These are phyloP conservation scores for Tonatia bakeri DNA, from an alignment of 2,113 vertebrate genomes.

Conservation along the genomic window DNA sequence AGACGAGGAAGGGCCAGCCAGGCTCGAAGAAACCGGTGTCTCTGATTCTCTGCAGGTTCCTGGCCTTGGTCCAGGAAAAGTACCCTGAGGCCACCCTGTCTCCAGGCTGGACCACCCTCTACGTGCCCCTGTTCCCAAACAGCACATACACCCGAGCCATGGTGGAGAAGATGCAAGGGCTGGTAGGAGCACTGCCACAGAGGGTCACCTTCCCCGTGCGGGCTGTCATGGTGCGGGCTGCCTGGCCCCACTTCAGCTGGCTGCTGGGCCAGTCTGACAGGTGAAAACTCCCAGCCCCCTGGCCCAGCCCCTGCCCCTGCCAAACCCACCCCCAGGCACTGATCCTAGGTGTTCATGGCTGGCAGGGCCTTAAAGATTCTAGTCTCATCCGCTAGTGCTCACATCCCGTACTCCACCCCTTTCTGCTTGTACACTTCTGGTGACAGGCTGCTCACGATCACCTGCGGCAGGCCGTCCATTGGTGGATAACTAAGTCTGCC, in stretches of 20 bases:
- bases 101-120: constrained; percentile 85
- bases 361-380: neutral
- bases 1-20: neutral
- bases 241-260: constrained; percentile 89
- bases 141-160: constrained; percentile 81
- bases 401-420: too few species aligned
- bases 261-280: constrained; percentile 85
- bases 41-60: constrained; percentile 79
- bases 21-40: neutral
- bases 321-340: neutral
- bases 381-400: fast-evolving
- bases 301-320: neutral
- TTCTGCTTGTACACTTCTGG: neutral
- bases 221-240: constrained; percentile 78
- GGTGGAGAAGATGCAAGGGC: constrained; percentile 84
- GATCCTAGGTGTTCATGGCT: neutral
- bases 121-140: constrained; percentile 64
- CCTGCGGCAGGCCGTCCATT: neutral
- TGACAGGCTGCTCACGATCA: neutral
- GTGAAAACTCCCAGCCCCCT: constrained; percentile 68
- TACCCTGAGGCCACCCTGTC: constrained; percentile 87
- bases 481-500: neutral
- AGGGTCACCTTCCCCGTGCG: constrained; percentile 85
- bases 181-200: constrained; percentile 80
- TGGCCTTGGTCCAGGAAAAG: constrained; percentile 82